Evolutionary conservation across 2,888 invertebrate genomes (phyloP).

Genomic region (Standfussiana lucernea): DNA sequence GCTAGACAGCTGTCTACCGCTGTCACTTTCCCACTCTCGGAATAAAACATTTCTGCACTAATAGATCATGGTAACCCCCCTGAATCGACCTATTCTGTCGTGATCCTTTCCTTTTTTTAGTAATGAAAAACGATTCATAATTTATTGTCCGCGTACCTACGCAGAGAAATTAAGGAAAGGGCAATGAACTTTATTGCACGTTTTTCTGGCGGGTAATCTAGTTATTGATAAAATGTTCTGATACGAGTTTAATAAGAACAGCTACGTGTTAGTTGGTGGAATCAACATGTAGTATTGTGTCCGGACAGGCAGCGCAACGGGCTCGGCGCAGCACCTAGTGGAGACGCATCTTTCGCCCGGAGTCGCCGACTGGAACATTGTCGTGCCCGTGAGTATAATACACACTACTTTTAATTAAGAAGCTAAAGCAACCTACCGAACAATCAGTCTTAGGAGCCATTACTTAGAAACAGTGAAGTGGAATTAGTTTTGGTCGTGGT

Average conservation of each 20-base stretch:
- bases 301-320: constrained; percentile 36
- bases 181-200: too few relatives aligned
- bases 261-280: background rate
- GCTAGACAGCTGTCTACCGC: too few relatives aligned
- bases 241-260: background rate
- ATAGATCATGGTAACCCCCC: too few relatives aligned
- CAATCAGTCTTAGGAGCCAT: background rate
- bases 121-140: too few relatives aligned
- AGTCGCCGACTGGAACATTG: constrained; percentile 53
- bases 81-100: too few relatives aligned
- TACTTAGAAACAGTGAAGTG: background rate
- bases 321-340: constrained; percentile 43
- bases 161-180: too few relatives aligned
- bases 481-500: background rate
- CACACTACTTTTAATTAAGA: background rate
- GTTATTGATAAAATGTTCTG: background rate
- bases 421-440: background rate
- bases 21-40: too few relatives aligned
- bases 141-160: too few relatives aligned
- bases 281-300: constrained; percentile 28
- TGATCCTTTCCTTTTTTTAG: too few relatives aligned
- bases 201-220: too few relatives aligned
- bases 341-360: constrained; percentile 45
- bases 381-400: constrained; percentile 51
- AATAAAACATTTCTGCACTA: too few relatives aligned